A percentile compares a stretch with the other conserved stretches of the same genome.
Evolutionary conservation across 2,113 vertebrate genomes (phyloP).

Genomic region (Saguinus midas): DNA sequence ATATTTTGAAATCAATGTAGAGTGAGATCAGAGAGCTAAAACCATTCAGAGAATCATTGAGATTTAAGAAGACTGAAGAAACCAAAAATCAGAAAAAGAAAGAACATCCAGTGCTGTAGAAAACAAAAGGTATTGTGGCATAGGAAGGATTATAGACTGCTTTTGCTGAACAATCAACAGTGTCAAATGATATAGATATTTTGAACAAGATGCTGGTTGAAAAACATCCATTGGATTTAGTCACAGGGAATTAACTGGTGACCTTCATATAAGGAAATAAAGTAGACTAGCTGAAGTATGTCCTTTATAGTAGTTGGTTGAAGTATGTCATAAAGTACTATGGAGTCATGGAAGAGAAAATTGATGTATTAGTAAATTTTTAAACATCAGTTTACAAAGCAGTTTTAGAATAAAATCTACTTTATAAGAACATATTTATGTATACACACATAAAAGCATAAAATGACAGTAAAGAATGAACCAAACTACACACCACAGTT

Average conservation of each 20-base stretch:
- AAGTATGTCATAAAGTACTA: background rate
- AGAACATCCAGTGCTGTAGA: background rate
- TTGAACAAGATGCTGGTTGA: background rate
- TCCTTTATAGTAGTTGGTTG: background rate
- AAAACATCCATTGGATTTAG: background rate
- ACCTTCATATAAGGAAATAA: background rate
- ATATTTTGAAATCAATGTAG: background rate
- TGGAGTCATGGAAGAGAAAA: background rate
- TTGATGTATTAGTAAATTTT: background rate
- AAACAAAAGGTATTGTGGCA: background rate
- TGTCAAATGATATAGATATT: background rate
- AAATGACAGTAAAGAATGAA: background rate
- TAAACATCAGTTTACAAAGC: background rate
- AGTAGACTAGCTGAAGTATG: background rate
- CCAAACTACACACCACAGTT: background rate
- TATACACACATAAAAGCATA: background rate
- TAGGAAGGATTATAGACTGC: background rate
- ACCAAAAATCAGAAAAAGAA: background rate
- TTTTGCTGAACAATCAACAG: background rate
- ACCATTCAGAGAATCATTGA: background rate
- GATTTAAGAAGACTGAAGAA: background rate
- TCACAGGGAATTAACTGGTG: background rate
- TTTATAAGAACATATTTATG: background rate
- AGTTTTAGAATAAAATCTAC: background rate
- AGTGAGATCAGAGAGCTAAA: background rate